Base-by-base conservation (phyloP, 2,888 invertebrate species). In the Opisthograptis luteolata region DNA sequence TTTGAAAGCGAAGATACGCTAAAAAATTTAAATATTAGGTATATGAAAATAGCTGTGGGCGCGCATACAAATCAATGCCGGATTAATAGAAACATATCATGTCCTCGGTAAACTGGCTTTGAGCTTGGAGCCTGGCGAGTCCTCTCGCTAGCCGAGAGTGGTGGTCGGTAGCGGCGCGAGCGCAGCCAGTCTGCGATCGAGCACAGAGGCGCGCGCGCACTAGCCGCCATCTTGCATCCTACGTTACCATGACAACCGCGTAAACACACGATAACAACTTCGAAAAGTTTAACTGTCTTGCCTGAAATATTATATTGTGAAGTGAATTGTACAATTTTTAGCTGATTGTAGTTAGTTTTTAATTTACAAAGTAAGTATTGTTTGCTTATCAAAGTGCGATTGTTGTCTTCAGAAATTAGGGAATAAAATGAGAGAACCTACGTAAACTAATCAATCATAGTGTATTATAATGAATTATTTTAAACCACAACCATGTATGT, bases 91-190 rank as follows among this genome's bases (percentile, higher is more conserved):
- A 76, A 74, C 68, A 73, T 67, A 70, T 66, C 64, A 77, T 85
- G 87, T 85, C 88, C 88, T 88, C 87, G 86, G 73, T 79, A 86
- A 88, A 88, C 87, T 76, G 65, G 87, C 84, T 86, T 78, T 71
- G 73, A 77, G 76, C 68, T 70, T 77, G 64, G 60, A 79, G 70
- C 81, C 79, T 81, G 86, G 9, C 9, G 25, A 9, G 22, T 22
- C 87, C 87, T 87, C 87, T 88, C 88, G 86, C 84, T 81, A 81
- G 64, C 75, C 68, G 76, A 83, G 76, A 84, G 85, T 83, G 84
- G 85, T 76, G 73, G n/a, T n/a, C n/a, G n/a, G n/a, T n/a, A n/a
- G n/a, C n/a, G n/a, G n/a, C n/a, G n/a, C n/a, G n/a, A n/a, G n/a
- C n/a, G n/a, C n/a, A 74, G 79, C 79, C 89, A 88, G 89, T 89